These are phyloP conservation scores for Oryzaephilus surinamensis DNA, from an alignment of 1,140 invertebrate genomes.

Conservation along the genomic window DNA sequence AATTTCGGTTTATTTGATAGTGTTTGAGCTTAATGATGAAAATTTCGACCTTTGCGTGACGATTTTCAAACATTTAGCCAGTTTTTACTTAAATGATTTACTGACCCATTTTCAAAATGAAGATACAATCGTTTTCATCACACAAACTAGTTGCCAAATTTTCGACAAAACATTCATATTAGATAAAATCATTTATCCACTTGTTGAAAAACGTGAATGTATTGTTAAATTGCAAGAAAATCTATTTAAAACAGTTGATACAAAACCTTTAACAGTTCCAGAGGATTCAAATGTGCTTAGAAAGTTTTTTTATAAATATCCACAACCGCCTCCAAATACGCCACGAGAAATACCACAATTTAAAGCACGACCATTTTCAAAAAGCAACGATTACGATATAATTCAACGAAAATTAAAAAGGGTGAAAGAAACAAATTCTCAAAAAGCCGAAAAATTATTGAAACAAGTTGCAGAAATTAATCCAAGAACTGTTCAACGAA, in stretches of 20 bases:
- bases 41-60: no score
- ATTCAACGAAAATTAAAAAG: conserved; percentile 35
- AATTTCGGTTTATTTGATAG: no score
- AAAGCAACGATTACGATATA: conserved; percentile 11
- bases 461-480: conserved; percentile 27
- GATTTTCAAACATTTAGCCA: no score
- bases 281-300: conserved; percentile 17
- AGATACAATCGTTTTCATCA: conserved; percentile 16
- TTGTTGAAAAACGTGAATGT: conserved; percentile 34
- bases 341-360: conserved; percentile 32
- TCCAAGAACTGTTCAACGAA: conserved; percentile 19
- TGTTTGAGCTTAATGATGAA: no score
- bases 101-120: conserved; percentile 28
- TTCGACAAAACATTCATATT: conserved; percentile 39
- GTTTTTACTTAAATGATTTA: no score
- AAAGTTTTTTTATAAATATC: conserved; percentile 1
- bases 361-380: conserved; percentile 28
- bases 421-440: conserved; percentile 36
- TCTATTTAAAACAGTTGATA: conserved; percentile 27
- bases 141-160: conserved; percentile 21
- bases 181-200: conserved; percentile 37
- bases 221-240: conserved; percentile 9
- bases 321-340: conserved; percentile 13
- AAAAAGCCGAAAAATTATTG: conserved; percentile 36
- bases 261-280: conserved; percentile 35